Conservation (phyloP, 2,888 invertebrate genomes). For the Pachydiplax longipennis region DNA sequence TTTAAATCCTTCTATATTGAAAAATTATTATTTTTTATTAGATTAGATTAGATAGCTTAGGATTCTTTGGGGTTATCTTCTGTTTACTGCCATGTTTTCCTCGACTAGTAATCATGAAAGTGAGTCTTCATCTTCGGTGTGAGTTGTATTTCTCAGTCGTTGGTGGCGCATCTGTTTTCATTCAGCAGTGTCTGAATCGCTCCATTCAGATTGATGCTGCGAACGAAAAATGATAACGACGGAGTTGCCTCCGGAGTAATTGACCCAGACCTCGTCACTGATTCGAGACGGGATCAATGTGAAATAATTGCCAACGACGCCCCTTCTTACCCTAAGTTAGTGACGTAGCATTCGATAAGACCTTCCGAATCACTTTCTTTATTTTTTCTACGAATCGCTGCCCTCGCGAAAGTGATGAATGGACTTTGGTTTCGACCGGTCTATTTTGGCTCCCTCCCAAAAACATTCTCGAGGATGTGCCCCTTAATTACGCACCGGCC, state of each 20-base stretch:
- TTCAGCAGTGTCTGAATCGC: no score
- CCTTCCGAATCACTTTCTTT: background rate
- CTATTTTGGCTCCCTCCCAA: background rate
- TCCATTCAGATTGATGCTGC: no score
- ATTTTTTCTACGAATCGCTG: background rate
- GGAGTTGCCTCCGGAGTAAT: background rate
- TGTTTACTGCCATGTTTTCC: no score
- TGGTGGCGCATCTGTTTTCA: no score
- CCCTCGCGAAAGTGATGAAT: background rate
- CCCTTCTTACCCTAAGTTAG: background rate
- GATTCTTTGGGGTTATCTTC: no score
- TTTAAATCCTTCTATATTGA: no score
- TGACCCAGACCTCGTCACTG: background rate
- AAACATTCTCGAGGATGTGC: background rate
- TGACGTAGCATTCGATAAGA: background rate
- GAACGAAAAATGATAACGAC: no score
- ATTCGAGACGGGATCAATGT: background rate
- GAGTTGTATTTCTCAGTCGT: no score
- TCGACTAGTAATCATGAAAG: no score
- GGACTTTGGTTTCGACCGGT: background rate
- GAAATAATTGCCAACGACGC: background rate
- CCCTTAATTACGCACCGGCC: background rate
- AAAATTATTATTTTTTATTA: no score
- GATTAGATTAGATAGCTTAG: no score
- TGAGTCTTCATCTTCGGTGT: no score